These are phyloP conservation scores for Thereva unica DNA, from an alignment of 2,888 invertebrate species.

Conservation along the genomic window DNA sequence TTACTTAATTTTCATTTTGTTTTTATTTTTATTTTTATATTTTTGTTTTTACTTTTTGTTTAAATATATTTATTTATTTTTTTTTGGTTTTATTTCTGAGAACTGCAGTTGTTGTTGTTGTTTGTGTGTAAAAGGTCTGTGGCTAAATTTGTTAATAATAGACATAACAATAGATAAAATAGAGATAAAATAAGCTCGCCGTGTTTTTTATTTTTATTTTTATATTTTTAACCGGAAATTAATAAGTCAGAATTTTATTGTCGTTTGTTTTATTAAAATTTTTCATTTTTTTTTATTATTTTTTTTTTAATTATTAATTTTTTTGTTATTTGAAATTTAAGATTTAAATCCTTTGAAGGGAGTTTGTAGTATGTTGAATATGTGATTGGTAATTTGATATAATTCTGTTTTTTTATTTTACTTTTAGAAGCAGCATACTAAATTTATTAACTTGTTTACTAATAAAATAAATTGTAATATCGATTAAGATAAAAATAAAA, in stretches of 20 bases:
- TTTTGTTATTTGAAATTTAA: no score
- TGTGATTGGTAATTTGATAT: no score
- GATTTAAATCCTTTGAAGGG: no score
- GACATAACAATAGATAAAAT: constrained; percentile 6
- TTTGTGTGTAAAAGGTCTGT: constrained; percentile 1
- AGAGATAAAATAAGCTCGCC: constrained; percentile 31
- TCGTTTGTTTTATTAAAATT: background rate
- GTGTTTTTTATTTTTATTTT: constrained; percentile 12
- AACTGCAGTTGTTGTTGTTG: constrained; percentile 18
- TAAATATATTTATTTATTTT: background rate
- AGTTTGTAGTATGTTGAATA: no score
- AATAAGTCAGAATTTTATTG: constrained; percentile 26
- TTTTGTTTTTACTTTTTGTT: background rate
- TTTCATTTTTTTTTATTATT: no score
- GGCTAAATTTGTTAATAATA: background rate
- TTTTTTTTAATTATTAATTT: no score
- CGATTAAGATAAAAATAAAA: constrained; percentile 21
- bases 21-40: constrained; percentile 4
- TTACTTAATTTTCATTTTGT: constrained; percentile 46
- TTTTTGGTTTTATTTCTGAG: constrained; percentile 5
- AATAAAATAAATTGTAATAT: constrained; percentile 12
- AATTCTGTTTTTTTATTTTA: no score
- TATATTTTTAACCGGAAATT: background rate
- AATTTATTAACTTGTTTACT: no score
- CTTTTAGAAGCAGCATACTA: no score